Evolutionary conservation across 2,113 vertebrate genomes (phyloP).

Genomic region (Centropus unirufus): DNA sequence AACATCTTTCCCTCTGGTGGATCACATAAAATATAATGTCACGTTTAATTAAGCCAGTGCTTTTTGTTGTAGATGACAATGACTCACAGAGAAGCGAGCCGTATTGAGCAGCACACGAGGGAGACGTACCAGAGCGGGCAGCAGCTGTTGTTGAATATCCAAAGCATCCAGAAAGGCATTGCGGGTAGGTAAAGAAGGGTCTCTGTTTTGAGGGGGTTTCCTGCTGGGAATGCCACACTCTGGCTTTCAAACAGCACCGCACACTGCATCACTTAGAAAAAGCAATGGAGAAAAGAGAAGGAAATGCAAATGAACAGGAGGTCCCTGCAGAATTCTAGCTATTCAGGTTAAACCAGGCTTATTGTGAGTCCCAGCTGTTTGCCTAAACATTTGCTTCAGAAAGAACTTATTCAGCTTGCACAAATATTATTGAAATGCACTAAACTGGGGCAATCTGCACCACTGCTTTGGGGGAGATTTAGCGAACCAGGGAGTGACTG

Average conservation of each 20-base stretch:
- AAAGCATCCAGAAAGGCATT: conserved; percentile 65
- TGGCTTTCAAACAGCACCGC: not conserved
- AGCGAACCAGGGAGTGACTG: not conserved
- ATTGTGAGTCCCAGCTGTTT: not conserved
- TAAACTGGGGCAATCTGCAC: accelerated
- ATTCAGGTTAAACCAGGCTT: not conserved
- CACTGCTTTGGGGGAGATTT: not conserved
- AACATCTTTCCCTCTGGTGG: not conserved
- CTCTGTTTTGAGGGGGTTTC: not conserved
- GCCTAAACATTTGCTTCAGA: not conserved
- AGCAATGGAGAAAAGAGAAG: not conserved
- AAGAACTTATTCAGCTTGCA: not conserved
- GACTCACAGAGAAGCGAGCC: conserved; percentile 42
- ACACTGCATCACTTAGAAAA: not conserved
- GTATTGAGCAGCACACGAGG: conserved; percentile 60
- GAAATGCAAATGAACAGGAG: not conserved
- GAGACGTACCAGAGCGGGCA: conserved; percentile 74
- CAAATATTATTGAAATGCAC: not conserved
- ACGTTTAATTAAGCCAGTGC: not conserved
- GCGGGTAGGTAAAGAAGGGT: conserved; percentile 47
- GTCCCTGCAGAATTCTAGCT: not conserved
- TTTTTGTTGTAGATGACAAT: conserved; percentile 71
- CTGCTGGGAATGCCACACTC: not conserved
- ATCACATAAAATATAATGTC: not conserved
- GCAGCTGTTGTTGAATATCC: conserved; percentile 76